Base-by-base conservation (phyloP, 1,140 invertebrate genomes). In the Doryteuthis pealeii region DNA sequence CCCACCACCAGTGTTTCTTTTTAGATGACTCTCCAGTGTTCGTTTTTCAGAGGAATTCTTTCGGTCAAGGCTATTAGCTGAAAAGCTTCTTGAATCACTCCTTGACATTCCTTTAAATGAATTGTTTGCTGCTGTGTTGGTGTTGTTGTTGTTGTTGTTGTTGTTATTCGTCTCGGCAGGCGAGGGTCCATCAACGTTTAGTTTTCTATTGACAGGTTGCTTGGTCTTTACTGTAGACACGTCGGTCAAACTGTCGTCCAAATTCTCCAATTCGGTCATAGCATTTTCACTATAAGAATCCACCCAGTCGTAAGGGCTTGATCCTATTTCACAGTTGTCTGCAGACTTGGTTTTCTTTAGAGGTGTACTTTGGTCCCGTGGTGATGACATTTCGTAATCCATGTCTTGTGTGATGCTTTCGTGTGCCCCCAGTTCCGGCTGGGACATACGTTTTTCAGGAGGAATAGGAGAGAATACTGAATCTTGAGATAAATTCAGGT, bases 41-140 rank as follows among this genome's bases (percentile, higher is more conserved):
- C 66, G 66, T 31, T 68, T 68, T 10, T 68, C 66, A 68, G 30
- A 32, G 28, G n/a, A 30, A 68, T 68, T 68, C 66, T 68, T 68
- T 26, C 28, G 66, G 18, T 68, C 30, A 68, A 68, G 66, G 54
- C 54, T 68, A 68, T 68, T 68, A 6, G 66, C 66, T 26, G 66
- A 31, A 22, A 22, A 68, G 32, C 15, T 26, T 68, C 30, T 28
- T 30, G 66, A 68, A 6, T 68, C 66, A 68, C 30, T 68, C 30
- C 30, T 68, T 32, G 66, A 31, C 30, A 32, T 68, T 26, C 66
- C 30, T 32, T 33, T 68, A 6, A 30, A 30, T 68, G 66, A 32
- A 31, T 68, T 68, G 15, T 62, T 62, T 62, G 58, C 58, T 62
- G 35, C 35, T 40, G 35, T 40, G 12, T 12, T 28, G 26, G 54